Percentiles rank a stretch among this genome's conserved stretches.
Evolutionary conservation across 1,140 invertebrate species (phyloP).

Genomic region (Idris sp.): DNA sequence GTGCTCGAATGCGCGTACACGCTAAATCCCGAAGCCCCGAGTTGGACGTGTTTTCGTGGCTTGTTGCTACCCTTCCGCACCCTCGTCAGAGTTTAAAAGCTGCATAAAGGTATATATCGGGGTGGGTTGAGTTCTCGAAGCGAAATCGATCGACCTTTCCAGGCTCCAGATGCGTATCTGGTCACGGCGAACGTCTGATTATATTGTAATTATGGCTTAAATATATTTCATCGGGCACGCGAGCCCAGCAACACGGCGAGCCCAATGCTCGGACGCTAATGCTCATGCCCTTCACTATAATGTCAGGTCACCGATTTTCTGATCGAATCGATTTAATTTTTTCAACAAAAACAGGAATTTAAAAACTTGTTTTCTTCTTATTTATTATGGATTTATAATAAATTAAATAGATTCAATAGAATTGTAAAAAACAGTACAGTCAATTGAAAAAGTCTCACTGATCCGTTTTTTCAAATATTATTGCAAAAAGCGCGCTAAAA

Average conservation of each 20-base stretch:
- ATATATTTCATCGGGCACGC: constrained; percentile 76
- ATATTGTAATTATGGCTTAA: constrained; percentile 76
- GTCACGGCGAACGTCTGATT: constrained; percentile 73
- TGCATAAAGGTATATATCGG: constrained; percentile 54
- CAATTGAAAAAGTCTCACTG: constrained; percentile 2
- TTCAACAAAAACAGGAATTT: too few relatives aligned
- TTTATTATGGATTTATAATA: too few relatives aligned
- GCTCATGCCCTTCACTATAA: constrained; percentile 69
- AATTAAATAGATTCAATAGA: too few relatives aligned
- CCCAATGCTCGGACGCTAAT: constrained; percentile 44
- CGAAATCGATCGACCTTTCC: constrained; percentile 72
- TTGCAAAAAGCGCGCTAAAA: constrained; percentile 20
- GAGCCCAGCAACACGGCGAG: constrained; percentile 53
- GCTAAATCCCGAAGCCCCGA: constrained; percentile 51
- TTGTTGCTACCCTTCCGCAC: constrained; percentile 58
- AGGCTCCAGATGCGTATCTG: constrained; percentile 73
- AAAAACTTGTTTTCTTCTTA: too few relatives aligned
- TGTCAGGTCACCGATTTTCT: constrained; percentile 39
- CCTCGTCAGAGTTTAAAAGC: constrained; percentile 61
- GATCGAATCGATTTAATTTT: too few relatives aligned
- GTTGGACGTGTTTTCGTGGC: constrained; percentile 60
- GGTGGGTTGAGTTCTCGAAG: constrained; percentile 51
- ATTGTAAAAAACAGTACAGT: too few relatives aligned
- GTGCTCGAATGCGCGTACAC: constrained; percentile 33
- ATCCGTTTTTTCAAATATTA: constrained; percentile 38